These are phyloP conservation scores for Clarias gariepinus DNA, from an alignment of 2,113 vertebrate genomes.

Conservation along the genomic window DNA sequence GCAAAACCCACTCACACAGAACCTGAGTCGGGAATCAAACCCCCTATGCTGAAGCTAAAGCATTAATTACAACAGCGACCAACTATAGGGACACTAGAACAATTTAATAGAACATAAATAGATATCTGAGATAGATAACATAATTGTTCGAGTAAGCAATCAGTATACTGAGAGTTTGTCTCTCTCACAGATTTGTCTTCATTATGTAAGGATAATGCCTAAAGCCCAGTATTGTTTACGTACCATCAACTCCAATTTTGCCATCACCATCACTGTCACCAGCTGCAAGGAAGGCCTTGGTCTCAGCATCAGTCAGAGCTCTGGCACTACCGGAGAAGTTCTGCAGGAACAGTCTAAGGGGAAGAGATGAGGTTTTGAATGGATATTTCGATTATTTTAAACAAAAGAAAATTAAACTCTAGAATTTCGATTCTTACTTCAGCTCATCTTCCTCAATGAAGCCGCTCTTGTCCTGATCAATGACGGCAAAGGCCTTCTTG, in stretches of 20 bases:
- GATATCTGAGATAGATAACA: neutral
- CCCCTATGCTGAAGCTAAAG: no score
- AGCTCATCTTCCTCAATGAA: constrained; percentile 85
- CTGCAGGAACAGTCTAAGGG: constrained; percentile 76
- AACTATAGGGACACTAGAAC: neutral
- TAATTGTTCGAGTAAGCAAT: neutral
- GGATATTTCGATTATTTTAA: neutral
- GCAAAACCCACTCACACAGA: no score
- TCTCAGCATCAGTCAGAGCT: constrained; percentile 74
- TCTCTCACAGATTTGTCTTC: neutral
- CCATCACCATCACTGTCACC: constrained; percentile 79
- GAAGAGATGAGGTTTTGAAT: neutral
- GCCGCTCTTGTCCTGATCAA: constrained; percentile 84
- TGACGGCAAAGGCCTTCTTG: constrained; percentile 77
- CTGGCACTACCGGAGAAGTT: constrained; percentile 73
- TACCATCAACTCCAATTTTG: constrained; percentile 76
- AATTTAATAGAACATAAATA: neutral
- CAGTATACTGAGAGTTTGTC: neutral
- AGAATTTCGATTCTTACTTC: constrained; percentile 66
- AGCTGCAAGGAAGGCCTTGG: constrained; percentile 70
- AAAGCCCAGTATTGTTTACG: neutral
- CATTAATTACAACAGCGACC: neutral
- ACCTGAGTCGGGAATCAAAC: no score
- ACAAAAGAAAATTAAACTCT: neutral
- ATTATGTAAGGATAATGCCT: neutral